Evolutionary conservation across 2,797 vertebrate species (phyloP).

Genomic region (Chloroceryle amazona): DNA sequence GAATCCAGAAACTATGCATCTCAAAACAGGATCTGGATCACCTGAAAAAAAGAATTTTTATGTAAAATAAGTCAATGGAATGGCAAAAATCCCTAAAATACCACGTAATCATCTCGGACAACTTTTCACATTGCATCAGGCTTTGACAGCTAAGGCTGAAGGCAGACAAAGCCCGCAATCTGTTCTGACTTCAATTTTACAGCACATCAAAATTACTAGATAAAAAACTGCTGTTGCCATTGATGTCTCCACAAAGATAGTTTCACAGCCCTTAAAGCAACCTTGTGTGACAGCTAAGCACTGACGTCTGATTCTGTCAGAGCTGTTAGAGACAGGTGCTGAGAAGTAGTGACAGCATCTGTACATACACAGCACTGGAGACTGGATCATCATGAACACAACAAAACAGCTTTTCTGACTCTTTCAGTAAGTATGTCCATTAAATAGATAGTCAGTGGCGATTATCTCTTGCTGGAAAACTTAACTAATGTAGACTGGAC

Average conservation of each 20-base stretch:
- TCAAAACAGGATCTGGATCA: slow-evolving; percentile 95
- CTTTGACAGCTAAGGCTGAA: neutral
- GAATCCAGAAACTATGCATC: slow-evolving; percentile 95
- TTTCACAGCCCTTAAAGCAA: neutral
- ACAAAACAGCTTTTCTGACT: neutral
- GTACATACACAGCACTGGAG: neutral
- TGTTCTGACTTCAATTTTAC: neutral
- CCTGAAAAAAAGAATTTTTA: slow-evolving; percentile 78
- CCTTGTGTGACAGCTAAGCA: neutral
- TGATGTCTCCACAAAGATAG: neutral
- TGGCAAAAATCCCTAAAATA: neutral
- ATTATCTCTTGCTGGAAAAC: neutral
- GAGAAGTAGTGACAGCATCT: neutral
- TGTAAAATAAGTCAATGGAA: neutral
- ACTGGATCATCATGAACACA: neutral
- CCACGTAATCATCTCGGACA: neutral
- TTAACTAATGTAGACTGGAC: neutral
- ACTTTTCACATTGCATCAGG: neutral
- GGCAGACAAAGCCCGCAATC: neutral
- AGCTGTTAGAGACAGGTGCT: neutral
- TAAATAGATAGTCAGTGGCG: neutral
- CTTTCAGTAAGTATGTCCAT: neutral
- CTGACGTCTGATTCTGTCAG: neutral
- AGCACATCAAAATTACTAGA: neutral
- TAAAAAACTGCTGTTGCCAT: neutral